Percentiles rank a stretch among this genome's conserved stretches.
Evolutionary conservation across 2,113 vertebrate genomes (phyloP).

Genomic region (Labeo rohita): DNA sequence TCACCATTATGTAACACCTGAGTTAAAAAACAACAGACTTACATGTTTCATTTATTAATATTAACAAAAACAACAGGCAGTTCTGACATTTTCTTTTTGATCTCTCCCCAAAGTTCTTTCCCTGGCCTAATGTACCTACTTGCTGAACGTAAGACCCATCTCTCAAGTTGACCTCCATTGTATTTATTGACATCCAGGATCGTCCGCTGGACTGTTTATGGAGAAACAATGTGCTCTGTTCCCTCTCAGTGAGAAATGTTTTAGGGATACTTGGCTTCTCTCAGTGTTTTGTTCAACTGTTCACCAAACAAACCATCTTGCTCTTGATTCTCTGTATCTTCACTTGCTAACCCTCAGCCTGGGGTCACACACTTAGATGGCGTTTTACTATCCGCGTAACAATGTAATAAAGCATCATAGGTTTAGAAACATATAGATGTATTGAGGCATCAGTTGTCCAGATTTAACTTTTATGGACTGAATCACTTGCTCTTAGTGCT

Average conservation of each 20-base stretch:
- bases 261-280: conserved; percentile 27
- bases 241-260: conserved; percentile 7
- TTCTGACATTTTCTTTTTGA: neutral
- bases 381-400: conserved; percentile 34
- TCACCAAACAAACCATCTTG: neutral
- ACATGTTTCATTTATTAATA: neutral
- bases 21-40: neutral
- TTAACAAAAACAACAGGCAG: neutral
- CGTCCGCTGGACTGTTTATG: conserved; percentile 47
- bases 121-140: conserved; percentile 75
- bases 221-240: conserved; percentile 21
- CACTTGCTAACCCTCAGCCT: neutral
- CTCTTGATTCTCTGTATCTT: conserved; percentile 9
- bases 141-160: conserved; percentile 26
- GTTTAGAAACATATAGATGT: conserved; percentile 21
- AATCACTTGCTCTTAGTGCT: neutral
- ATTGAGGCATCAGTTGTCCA: conserved; percentile 14
- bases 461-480: conserved; percentile 24
- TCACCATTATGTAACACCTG: neutral
- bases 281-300: conserved; percentile 1
- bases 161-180: conserved; percentile 56
- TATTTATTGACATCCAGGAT: conserved; percentile 72
- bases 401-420: conserved; percentile 25
- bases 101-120: conserved; percentile 76
- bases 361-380: conserved; percentile 29